A percentile compares a stretch with the other conserved stretches of the same genome.
Conservation (phyloP, 2,888 invertebrate genomes). For the Melieria picta region DNA sequence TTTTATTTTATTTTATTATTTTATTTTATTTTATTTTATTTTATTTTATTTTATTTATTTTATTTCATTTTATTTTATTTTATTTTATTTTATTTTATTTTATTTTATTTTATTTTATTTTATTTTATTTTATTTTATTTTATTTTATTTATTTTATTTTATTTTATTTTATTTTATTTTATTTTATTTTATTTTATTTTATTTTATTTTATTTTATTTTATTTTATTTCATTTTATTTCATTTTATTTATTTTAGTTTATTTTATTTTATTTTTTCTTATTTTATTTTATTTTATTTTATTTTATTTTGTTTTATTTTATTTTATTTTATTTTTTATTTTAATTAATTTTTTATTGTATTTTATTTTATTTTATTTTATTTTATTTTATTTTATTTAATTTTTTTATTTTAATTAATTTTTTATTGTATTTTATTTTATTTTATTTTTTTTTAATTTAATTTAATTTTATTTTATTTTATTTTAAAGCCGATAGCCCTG, state of each 20-base stretch:
- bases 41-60: slow-evolving; percentile 2
- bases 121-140: neutral
- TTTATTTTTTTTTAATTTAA: no score
- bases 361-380: neutral
- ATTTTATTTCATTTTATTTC: neutral
- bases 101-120: slow-evolving; percentile 8
- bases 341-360: neutral
- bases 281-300: neutral
- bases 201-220: neutral
- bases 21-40: slow-evolving; percentile 9
- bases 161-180: slow-evolving; percentile 7
- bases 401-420: neutral
- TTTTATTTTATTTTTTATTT: slow-evolving; percentile 10
- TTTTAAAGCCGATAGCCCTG: no score
- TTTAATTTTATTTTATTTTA: no score
- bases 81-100: neutral
- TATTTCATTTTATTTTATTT: neutral
- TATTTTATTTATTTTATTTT: slow-evolving; percentile 7
- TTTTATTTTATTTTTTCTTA: neutral
- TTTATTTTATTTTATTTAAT: neutral
- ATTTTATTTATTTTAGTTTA: neutral
- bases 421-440: neutral
- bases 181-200: slow-evolving; percentile 19
- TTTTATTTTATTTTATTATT: neutral
- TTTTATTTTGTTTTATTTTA: neutral